Conservation (phyloP, 2,113 vertebrate species). For the Passer montanus region DNA sequence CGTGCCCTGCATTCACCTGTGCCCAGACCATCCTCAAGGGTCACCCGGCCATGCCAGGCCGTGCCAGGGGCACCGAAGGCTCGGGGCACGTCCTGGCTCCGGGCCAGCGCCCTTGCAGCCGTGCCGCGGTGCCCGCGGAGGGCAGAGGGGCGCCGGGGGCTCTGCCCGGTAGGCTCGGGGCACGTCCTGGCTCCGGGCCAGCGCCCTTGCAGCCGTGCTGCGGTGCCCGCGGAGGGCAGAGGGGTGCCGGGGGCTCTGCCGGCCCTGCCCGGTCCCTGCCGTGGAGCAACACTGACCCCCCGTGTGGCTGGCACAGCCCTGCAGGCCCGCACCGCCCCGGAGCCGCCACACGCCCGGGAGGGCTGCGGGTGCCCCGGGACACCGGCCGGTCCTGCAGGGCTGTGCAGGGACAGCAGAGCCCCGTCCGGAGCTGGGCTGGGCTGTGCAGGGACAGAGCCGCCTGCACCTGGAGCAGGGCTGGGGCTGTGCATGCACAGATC, state of each 20-base stretch:
- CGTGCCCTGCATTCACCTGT: not conserved
- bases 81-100: slow-evolving; percentile 64
- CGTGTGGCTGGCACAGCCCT: not conserved
- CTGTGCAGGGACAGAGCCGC: too few species aligned
- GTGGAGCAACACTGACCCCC: slow-evolving; percentile 14
- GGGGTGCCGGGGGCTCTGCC: not conserved
- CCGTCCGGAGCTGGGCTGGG: too few species aligned
- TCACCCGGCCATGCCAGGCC: slow-evolving; percentile 59
- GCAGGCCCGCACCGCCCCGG: accelerated
- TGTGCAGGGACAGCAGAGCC: too few species aligned
- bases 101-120: not conserved
- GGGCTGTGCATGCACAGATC: accelerated
- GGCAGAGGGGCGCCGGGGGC: not conserved
- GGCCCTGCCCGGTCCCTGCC: not conserved
- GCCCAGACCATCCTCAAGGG: slow-evolving; percentile 17
- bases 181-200: slow-evolving; percentile 66
- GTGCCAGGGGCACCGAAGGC: slow-evolving; percentile 57
- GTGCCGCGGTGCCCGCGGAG: not conserved
- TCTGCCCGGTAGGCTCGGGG: not conserved
- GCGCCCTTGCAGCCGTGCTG: not conserved
- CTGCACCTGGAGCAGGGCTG: accelerated
- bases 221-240: not conserved
- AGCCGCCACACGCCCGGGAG: accelerated
- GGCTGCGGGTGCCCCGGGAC: accelerated
- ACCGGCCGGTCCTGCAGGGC: accelerated